Percentiles rank a stretch among this genome's conserved stretches.
Evolutionary conservation across 2,888 invertebrate genomes (phyloP).

Genomic region (Dynastes tityus): DNA sequence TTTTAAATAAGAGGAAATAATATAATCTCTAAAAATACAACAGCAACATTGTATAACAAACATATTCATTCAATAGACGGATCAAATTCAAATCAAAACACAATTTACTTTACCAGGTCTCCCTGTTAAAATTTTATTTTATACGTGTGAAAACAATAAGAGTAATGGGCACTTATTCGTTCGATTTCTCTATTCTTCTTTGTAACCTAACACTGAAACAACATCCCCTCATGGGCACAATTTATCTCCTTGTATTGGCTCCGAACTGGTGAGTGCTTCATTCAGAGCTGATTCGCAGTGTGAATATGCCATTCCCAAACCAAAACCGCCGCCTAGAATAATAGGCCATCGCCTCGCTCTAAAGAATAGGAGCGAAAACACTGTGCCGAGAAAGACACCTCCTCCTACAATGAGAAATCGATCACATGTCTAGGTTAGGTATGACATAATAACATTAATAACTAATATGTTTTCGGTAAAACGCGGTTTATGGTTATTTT

Average conservation of each 20-base stretch:
- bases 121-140: conserved; percentile 8
- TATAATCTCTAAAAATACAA: conserved; percentile 26
- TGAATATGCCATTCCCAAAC: conserved; percentile 91
- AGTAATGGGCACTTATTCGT: not conserved
- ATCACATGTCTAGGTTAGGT: conserved; percentile 54
- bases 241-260: not conserved
- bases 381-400: conserved; percentile 85
- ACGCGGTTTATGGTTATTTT: not conserved
- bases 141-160: not conserved
- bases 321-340: conserved; percentile 89
- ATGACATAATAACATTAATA: conserved; percentile 55
- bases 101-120: conserved; percentile 17
- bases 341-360: conserved; percentile 90
- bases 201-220: conserved; percentile 18
- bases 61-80: not conserved
- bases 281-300: conserved; percentile 86
- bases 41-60: conserved; percentile 21
- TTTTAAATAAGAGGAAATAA: conserved; percentile 23
- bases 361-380: conserved; percentile 88
- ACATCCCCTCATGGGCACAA: conserved; percentile 33
- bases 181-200: conserved; percentile 16
- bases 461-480: not conserved
- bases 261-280: conserved; percentile 35
- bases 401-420: conserved; percentile 74
- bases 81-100: not conserved